Evolutionary conservation across 2,113 vertebrate genomes (phyloP), one percentile per base, ranked within the genome.

Genomic region (Cynoglossus semilaevis): DNA sequence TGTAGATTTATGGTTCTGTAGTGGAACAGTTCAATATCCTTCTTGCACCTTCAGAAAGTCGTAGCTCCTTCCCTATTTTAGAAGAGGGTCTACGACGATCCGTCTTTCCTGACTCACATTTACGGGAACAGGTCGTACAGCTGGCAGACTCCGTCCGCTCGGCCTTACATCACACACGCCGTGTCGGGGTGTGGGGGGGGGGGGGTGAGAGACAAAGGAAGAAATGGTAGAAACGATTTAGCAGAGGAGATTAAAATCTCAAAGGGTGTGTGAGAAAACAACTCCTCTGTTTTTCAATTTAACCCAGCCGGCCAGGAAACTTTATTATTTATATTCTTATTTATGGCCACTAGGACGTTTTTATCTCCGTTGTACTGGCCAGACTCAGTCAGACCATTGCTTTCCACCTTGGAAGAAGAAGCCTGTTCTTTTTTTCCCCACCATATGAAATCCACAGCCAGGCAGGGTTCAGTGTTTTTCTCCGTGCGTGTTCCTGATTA

Each of bases 321-420:
- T 81, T 84, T 76, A 83, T 84, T 80, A 83, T 85, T 84, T 79
- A 79, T 78, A 74, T 79, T 74, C 59, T 71, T 79, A 83, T 86
- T 84, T 85, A 81, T 43, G 37, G 51, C 61, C 1, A 57, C 64
- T 66, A 57, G 73, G 77, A 72, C 85, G 56, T 81, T 74, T 86
- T 89, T 85, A 83, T 89, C 72, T 85, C 53, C 18, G 9, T 63
- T 60, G 68, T 73, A 66, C 16, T 17, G 63, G 76, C 71, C 75
- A 70, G 47, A 66, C 74, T 51, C 66, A 77, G 70, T 47, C 57
- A 42, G 64, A 61, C 49, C 52, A 56, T 22, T 29, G 14, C 35
- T 51, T 41, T 45, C 65, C 64, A 85, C 83, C 80, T 88, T 80
- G 76, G 56, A 55, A 7, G 44, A 58, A 53, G n/a, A 49, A 40